Conservation (phyloP, 1,140 invertebrate species). For the Euura lappo region DNA sequence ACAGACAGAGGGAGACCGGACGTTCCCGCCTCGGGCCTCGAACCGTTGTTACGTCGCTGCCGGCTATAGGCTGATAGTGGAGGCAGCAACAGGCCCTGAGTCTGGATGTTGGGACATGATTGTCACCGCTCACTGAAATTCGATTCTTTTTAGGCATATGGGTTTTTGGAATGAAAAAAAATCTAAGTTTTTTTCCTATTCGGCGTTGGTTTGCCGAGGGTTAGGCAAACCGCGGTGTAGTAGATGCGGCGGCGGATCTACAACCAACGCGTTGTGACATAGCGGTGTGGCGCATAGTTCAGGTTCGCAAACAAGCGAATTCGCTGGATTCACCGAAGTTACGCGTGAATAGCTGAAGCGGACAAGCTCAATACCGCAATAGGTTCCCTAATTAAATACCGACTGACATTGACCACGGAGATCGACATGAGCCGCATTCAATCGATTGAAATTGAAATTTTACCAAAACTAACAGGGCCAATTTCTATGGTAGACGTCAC, state of each 20-base stretch:
- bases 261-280: neutral
- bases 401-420: slow-evolving; percentile 1
- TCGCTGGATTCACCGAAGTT: neutral
- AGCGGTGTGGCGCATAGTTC: neutral
- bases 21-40: no score
- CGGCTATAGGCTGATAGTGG: no score
- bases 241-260: neutral
- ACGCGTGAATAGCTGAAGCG: neutral
- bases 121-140: no score
- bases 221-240: neutral
- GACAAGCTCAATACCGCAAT: neutral
- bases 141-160: no score
- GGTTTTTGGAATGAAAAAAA: no score
- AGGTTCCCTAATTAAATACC: slow-evolving; percentile 5
- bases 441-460: neutral
- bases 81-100: no score
- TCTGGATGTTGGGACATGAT: no score
- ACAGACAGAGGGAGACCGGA: no score
- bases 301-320: neutral
- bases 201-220: neutral
- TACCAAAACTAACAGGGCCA: neutral
- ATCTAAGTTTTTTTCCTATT: no score
- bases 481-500: neutral
- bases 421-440: neutral
- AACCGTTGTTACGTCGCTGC: no score